phyloP scores from a whole-genome alignment of 2,888 invertebrate species.

The Tromatobia lineatoria region DNA sequence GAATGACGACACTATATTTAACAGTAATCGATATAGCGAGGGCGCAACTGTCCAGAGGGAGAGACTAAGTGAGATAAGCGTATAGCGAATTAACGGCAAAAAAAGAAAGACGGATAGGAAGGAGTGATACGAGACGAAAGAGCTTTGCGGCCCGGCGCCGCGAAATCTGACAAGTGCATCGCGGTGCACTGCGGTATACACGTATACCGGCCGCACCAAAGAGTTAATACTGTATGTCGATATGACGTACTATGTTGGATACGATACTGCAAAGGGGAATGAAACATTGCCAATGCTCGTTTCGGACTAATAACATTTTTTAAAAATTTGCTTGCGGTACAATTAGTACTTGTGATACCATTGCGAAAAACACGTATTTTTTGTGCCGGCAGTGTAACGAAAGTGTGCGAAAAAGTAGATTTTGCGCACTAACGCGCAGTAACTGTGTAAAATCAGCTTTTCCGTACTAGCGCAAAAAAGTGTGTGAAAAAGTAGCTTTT shows the following conservation, averaged over 20 bases:
- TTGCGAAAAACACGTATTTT: no score
- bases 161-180: constrained; percentile 68
- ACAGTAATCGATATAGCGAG: constrained; percentile 31
- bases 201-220: constrained; percentile 56
- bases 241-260: not conserved
- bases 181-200: constrained; percentile 64
- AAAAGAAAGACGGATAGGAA: constrained; percentile 14
- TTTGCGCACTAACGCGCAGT: no score
- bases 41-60: constrained; percentile 25
- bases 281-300: not conserved
- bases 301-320: not conserved
- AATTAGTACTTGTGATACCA: no score
- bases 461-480: no score
- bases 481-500: no score
- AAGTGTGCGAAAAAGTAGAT: no score
- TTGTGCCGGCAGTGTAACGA: no score
- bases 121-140: constrained; percentile 48
- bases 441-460: no score
- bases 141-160: constrained; percentile 52
- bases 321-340: no score
- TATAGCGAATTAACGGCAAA: constrained; percentile 27
- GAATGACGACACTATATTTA: constrained; percentile 26
- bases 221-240: constrained; percentile 52
- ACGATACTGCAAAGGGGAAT: not conserved
- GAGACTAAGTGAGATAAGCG: constrained; percentile 32